These are phyloP conservation scores for Meleagris gallopavo DNA, from an alignment of 2,113 vertebrate genomes.

Conservation along the genomic window DNA sequence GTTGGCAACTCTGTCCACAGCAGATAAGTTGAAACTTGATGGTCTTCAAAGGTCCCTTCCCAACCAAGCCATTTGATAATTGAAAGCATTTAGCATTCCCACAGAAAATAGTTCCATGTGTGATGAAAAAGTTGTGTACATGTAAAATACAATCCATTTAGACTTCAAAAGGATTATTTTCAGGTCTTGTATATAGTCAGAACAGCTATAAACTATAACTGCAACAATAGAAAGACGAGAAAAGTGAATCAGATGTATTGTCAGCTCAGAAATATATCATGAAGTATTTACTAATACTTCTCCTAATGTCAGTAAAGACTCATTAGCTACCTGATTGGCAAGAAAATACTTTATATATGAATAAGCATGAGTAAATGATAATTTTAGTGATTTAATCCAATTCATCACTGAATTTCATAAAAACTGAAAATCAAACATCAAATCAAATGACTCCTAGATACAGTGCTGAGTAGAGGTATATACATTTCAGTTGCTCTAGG, in stretches of 20 bases:
- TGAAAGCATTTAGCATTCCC: neutral
- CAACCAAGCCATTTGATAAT: too few relatives aligned
- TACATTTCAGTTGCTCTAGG: neutral
- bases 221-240: neutral
- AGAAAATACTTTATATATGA: constrained; percentile 40
- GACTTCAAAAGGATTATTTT: neutral
- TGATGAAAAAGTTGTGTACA: neutral
- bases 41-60: too few relatives aligned
- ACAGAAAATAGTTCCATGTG: neutral
- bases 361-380: neutral
- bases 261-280: neutral
- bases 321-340: neutral
- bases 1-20: too few relatives aligned
- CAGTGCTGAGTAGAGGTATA: neutral
- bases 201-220: neutral
- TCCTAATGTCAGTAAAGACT: constrained; percentile 41
- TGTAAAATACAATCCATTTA: neutral
- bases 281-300: constrained; percentile 50
- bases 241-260: neutral
- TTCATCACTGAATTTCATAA: constrained; percentile 8
- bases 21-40: too few relatives aligned
- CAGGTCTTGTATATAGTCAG: neutral
- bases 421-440: neutral
- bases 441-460: neutral
- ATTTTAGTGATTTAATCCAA: neutral